Base-by-base conservation (phyloP, 1,140 invertebrate genomes). In the Leptinotarsa defecta region DNA sequence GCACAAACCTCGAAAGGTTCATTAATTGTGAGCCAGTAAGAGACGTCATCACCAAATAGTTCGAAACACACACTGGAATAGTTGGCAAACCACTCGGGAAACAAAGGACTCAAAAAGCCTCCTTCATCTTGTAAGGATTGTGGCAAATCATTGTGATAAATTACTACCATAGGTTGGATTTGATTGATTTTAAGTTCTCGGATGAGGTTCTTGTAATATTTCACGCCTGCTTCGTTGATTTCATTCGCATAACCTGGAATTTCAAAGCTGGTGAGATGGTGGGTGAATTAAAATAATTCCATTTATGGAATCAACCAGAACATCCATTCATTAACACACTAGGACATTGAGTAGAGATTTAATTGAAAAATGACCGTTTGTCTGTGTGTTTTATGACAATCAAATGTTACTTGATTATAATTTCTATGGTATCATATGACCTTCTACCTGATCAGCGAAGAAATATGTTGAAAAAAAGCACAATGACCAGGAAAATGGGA, bases 131-230 rank as follows among this genome's bases (percentile, higher is more conserved):
- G 90, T 5, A 92, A 77, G 17, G 84, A 84, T 76, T 91, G 88
- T 0, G 91, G 92, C 57, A 92, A 82, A 74, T 93, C 81, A 79
- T 80, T 80, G 49, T 82, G 81, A 62, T 80, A 80, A 5, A 76
- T 34, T 0, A 79, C 89, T 80, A 92, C 90, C 84, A 92, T 84
- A 3, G 91, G 91, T 78, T 88, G 83, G 57, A 93, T 92, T 52
- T 88, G 87, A 57, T 68, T 69, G 48, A 20, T 61, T 2, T 34
- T 27, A 2, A 77, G 61, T 3, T 52, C 72, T 57, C 17, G 17
- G 19, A 70, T 34, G 34, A 70, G n/a, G 27, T 70, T 52, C 13
- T 70, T 48, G n/a, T 70, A 70, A 48, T 70, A 70, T n/a, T 43
- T 6, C 15, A 70, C 68, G 13, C 68, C 68, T 8, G 22, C 4